phyloP scores from a whole-genome alignment of 2,888 invertebrate species.

The Watsonalla cultraria region DNA sequence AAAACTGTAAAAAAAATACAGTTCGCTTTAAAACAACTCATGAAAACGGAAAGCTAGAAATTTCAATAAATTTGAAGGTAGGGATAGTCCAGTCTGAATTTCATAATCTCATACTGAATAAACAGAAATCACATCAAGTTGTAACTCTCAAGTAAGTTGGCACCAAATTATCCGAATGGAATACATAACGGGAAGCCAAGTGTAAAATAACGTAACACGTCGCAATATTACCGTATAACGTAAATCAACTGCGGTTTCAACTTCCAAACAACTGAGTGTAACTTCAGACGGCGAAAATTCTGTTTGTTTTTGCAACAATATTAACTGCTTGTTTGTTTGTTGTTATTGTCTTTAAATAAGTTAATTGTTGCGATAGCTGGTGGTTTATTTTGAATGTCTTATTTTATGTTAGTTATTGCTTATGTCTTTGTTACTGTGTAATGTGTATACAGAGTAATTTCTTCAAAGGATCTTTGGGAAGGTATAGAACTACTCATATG shows the following conservation, averaged over 20 bases:
- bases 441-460: no score
- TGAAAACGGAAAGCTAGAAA: no score
- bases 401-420: no score
- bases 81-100: background rate
- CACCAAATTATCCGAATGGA: background rate
- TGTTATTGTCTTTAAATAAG: background rate
- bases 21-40: no score
- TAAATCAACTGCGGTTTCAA: conserved; percentile 32
- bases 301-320: conserved; percentile 5
- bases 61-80: no score
- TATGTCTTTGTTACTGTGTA: no score
- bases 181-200: background rate
- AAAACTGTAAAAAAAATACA: no score
- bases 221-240: conserved; percentile 11
- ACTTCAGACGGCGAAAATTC: conserved; percentile 26
- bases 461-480: no score
- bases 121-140: background rate
- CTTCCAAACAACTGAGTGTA: conserved; percentile 25
- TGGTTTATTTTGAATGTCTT: no score
- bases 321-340: conserved; percentile 3
- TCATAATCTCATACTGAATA: background rate
- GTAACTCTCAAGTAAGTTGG: background rate
- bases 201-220: background rate
- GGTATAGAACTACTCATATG: no score
- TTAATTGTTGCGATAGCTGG: background rate